phyloP scores from a whole-genome alignment of 2,797 vertebrate species.

The Alosa sapidissima region DNA sequence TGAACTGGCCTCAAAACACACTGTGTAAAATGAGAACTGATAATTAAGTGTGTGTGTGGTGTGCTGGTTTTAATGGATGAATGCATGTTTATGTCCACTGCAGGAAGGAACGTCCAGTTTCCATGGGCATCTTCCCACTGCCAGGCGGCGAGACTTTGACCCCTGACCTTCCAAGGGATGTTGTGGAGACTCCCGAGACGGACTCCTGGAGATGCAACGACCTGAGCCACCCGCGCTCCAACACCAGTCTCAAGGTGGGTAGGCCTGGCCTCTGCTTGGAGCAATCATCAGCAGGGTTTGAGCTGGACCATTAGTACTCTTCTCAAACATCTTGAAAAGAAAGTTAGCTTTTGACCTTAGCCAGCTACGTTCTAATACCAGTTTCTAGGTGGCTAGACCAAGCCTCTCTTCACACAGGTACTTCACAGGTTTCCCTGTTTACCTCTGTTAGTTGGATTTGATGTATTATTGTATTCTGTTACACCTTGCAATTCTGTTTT shows the following conservation, averaged over 20 bases:
- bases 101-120: conserved; percentile 94
- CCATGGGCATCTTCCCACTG: conserved; percentile 89
- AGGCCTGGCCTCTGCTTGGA: background rate
- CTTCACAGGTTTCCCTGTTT: background rate
- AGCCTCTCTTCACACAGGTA: background rate
- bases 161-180: conserved; percentile 81
- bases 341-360: background rate
- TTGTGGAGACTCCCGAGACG: conserved; percentile 78
- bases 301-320: background rate
- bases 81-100: conserved; percentile 13
- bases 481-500: background rate
- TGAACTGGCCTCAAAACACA: background rate
- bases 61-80: background rate
- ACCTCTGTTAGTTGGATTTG: background rate
- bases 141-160: conserved; percentile 82
- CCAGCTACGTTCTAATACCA: background rate
- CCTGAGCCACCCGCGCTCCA: conserved; percentile 85
- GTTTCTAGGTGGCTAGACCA: background rate
- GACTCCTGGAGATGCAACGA: conserved; percentile 91
- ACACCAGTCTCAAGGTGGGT: conserved; percentile 91
- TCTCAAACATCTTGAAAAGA: background rate
- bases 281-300: background rate
- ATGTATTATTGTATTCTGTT: background rate
- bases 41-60: background rate
- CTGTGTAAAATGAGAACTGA: background rate